Evolutionary conservation across 2,113 vertebrate genomes (phyloP).

Genomic region (Anhinga anhinga): DNA sequence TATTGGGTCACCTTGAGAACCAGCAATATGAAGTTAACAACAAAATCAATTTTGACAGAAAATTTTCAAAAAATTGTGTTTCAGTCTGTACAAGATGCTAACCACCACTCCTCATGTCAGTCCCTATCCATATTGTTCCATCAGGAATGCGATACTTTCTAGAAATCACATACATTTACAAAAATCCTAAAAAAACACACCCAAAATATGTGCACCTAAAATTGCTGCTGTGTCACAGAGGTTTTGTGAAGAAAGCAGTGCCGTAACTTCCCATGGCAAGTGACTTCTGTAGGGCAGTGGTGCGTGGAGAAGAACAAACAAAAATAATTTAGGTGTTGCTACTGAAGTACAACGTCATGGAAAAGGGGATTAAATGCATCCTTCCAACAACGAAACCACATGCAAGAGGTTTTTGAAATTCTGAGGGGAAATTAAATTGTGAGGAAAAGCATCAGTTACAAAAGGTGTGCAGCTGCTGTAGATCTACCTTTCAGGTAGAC

Average conservation of each 20-base stretch:
- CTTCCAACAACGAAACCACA: neutral
- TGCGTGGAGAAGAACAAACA: neutral
- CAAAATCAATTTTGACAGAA: neutral
- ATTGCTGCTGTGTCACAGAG: neutral
- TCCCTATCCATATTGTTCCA: neutral
- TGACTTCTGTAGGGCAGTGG: neutral
- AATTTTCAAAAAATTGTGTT: neutral
- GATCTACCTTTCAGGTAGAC: neutral
- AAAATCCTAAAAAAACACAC: neutral
- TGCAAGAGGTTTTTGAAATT: neutral
- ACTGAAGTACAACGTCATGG: neutral
- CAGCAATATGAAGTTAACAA: neutral
- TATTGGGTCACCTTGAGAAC: neutral
- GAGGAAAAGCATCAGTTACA: neutral
- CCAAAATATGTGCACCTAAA: neutral
- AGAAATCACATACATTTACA: neutral
- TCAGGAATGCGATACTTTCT: neutral
- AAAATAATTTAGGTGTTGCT: neutral
- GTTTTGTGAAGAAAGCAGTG: neutral
- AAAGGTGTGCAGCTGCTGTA: neutral
- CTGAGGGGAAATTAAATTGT: neutral
- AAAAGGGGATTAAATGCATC: neutral
- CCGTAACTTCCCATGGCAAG: neutral
- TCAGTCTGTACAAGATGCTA: neutral
- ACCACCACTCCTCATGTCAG: neutral